These are phyloP conservation scores for Ferdinandea cuprea DNA, from an alignment of 2,888 invertebrate species.

Conservation along the genomic window DNA sequence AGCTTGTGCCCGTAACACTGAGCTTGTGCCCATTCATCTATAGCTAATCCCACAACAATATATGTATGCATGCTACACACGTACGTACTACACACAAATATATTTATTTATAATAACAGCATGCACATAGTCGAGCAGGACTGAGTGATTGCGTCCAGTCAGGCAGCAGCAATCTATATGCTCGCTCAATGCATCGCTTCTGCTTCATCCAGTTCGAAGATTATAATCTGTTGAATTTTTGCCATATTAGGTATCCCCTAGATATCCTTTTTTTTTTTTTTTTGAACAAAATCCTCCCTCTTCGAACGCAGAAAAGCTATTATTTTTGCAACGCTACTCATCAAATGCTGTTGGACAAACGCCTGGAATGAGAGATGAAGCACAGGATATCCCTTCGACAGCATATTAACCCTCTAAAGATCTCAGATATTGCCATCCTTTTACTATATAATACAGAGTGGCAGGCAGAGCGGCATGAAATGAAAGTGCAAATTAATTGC, in stretches of 20 bases:
- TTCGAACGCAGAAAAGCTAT: constrained; percentile 57
- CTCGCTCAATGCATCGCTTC: constrained; percentile 53
- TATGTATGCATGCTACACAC: not conserved
- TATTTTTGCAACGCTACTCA: constrained; percentile 67
- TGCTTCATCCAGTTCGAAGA: constrained; percentile 68
- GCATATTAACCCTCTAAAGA: constrained; percentile 72
- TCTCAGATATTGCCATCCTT: constrained; percentile 61
- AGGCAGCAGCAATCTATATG: constrained; percentile 60
- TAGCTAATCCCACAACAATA: constrained; percentile 55
- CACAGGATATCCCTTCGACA: constrained; percentile 66
- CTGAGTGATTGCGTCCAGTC: constrained; percentile 71
- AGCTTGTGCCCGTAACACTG: constrained; percentile 23
- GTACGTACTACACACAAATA: too few species aligned
- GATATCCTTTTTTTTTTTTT: constrained; percentile 16
- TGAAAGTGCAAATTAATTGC: constrained; percentile 80
- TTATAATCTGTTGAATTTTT: constrained; percentile 74
- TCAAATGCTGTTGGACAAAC: constrained; percentile 43
- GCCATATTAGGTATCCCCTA: constrained; percentile 65
- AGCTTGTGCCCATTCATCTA: constrained; percentile 40
- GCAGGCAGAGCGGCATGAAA: constrained; percentile 58
- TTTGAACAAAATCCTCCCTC: constrained; percentile 34
- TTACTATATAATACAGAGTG: constrained; percentile 31
- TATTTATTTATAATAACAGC: constrained; percentile 44
- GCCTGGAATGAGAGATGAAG: constrained; percentile 39
- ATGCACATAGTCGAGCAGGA: constrained; percentile 36